Base-by-base conservation (phyloP, 2,888 invertebrate genomes). In the Hoplodrina blanda region DNA sequence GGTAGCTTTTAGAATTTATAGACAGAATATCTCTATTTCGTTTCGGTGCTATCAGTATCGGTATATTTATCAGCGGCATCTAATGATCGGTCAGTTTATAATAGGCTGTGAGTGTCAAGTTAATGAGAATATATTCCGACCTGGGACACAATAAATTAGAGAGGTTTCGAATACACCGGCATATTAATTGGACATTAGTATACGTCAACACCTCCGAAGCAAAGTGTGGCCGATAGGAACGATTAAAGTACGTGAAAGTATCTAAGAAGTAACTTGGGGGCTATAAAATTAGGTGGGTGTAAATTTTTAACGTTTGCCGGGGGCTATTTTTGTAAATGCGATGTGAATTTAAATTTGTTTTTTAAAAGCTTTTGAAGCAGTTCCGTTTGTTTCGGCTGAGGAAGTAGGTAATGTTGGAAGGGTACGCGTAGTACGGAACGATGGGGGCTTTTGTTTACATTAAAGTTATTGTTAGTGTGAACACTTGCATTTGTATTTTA, bases 121-220 rank as follows among this genome's bases (percentile, higher is more conserved):
- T 95, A 95, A 95, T 95, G 94, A 95, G 94, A 94, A 95, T 94
- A 93, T 95, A 95, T 93, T 89, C 90, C 87, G 82, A 85, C 85
- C 90, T 89, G 89, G 91, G 92, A 91, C 88, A 89, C 91, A 88
- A 95, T 95, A 95, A 95, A 95, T 95, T 94, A 91, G 80, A 91
- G 89, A 91, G 88, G 90, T 91, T 88, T 89, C 91, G 90, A 91
- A 93, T 91, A 86, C 90, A 94, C 93, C 92, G 92, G 94, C 91
- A 94, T 95, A 95, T 95, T 95, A 95, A 95, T 95, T 94, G 93
- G 93, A 92, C 91, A 95, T 95, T 95, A 94, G 91, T 92, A 89
- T 87, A 87, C 90, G 89, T 92, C 92, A 90, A 94, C 94, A 94
- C 93, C 91, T 91, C 81, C 72, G 73, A 82, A 84, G 87, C 84